Evolutionary conservation across 1,140 invertebrate genomes (phyloP), one percentile per base, ranked within the genome.

Genomic region (Harpegnathos saltator): DNA sequence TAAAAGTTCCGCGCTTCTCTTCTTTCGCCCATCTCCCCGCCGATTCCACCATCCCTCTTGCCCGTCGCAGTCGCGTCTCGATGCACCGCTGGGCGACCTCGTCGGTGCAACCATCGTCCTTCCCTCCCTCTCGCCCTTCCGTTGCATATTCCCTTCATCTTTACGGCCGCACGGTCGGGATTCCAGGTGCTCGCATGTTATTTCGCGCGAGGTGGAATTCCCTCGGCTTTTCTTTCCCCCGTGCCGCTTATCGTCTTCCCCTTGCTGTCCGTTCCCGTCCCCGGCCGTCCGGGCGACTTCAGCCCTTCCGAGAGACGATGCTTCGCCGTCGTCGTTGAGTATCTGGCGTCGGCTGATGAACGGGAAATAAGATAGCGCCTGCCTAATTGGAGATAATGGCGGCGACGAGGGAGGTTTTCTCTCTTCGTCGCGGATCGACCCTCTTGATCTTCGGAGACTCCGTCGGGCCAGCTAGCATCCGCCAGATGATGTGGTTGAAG

Each of bases 1-100:
- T 92, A 93, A 92, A 92, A 92, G 87, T 92, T 92, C 88, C 85
- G 54, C 69, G 24, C 44, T 54, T n/a, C 22, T 59, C 19, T 19
- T 48, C 15, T 17, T 15, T 54, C 5, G 52, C 65, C 22, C 38
- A 50, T 33, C 56, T 33, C 19, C 54, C 17, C 38, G 19, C n/a
- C n/a, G n/a, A n/a, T n/a, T n/a, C 7, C 17, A 19, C 50, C 50
- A 29, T 26, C 17, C 44, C 15, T 62, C 59, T 17, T 17, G 56
- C 52, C 54, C 7, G 24, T 11, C 48, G 19, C 44, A 29, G 22
- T 52, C 44, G 65, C 15, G 15, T 78, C 65, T 11, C 19, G 52
- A 77, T 38, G 72, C 52, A n/a, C 82, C 22, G 65, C 24, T 65
- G 82, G 24, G 61, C 66, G 65, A 52, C 33, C 44, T 50, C 12